These are phyloP conservation scores for Coenonympha glycerion DNA, from an alignment of 2,888 invertebrate genomes.

Conservation along the genomic window DNA sequence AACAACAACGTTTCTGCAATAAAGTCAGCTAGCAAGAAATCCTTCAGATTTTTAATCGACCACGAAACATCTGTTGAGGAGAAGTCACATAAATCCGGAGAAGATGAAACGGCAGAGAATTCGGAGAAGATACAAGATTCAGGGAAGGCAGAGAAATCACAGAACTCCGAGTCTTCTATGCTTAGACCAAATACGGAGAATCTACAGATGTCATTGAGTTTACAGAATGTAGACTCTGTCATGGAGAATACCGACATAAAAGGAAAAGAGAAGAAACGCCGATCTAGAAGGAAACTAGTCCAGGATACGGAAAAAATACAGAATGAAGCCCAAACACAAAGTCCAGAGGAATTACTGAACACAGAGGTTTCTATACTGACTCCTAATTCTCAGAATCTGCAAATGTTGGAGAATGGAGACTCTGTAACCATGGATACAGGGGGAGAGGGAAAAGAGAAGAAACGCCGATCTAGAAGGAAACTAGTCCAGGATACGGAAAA, in stretches of 20 bases:
- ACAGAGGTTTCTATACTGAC: too few species aligned
- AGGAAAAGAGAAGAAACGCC: constrained; percentile 38
- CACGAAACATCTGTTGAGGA: neutral
- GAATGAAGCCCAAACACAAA: too few species aligned
- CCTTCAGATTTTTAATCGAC: too few species aligned
- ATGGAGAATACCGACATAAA: constrained; percentile 17
- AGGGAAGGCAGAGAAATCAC: too few species aligned
- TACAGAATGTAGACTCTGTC: neutral
- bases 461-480: constrained; percentile 26
- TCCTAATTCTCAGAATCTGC: too few species aligned
- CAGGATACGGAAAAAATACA: too few species aligned
- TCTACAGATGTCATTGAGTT: neutral
- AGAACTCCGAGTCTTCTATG: neutral
- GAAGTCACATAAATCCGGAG: too few species aligned
- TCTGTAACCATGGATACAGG: neutral
- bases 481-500: constrained; percentile 42
- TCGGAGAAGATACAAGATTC: too few species aligned
- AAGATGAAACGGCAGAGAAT: too few species aligned
- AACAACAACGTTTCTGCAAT: constrained; percentile 33
- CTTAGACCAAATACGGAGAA: too few species aligned
- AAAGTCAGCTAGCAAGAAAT: constrained; percentile 24
- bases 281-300: constrained; percentile 29
- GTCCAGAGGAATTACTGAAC: too few species aligned
- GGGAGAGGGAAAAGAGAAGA: constrained; percentile 23
- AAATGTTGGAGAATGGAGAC: too few species aligned